Evolutionary conservation across 64 coral and sea anemone genomes (phyloP).

Genomic region (Montipora efflorescens): DNA sequence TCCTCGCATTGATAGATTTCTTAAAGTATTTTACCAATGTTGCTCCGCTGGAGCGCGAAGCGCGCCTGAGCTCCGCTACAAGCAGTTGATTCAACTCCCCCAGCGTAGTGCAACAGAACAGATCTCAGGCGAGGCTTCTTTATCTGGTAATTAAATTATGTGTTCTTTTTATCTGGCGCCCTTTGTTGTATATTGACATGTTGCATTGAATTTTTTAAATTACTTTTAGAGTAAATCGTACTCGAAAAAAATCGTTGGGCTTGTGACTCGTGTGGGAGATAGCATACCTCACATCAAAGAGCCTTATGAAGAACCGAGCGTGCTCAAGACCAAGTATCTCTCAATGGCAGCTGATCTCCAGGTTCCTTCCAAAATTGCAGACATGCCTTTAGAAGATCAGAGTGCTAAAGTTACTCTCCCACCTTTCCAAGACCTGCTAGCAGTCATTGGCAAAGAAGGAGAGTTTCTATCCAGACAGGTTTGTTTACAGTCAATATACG

Average conservation of each 20-base stretch:
- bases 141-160: too few species aligned
- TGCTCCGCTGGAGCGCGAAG: too few species aligned
- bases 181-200: background rate
- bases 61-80: too few species aligned
- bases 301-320: constrained; percentile 86
- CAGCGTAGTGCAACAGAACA: too few species aligned
- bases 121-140: too few species aligned
- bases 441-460: background rate
- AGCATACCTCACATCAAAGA: constrained; percentile 74
- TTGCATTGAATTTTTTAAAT: background rate
- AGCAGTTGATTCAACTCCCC: too few species aligned
- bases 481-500: background rate
- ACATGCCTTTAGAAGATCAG: constrained; percentile 44
- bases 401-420: constrained; percentile 65
- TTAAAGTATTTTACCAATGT: too few species aligned
- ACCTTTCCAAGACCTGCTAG: constrained; percentile 53
- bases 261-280: constrained; percentile 69
- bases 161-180: too few species aligned
- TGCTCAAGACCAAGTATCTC: constrained; percentile 73
- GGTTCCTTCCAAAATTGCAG: constrained; percentile 58
- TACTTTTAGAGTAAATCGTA: constrained; percentile 57
- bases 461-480: constrained; percentile 78
- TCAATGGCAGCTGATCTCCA: constrained; percentile 88
- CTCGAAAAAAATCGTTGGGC: constrained; percentile 26
- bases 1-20: too few species aligned